Evolutionary conservation across 2,888 invertebrate species (phyloP), one percentile per base, ranked within the genome.

Genomic region (Leptura quadrifasciata): DNA sequence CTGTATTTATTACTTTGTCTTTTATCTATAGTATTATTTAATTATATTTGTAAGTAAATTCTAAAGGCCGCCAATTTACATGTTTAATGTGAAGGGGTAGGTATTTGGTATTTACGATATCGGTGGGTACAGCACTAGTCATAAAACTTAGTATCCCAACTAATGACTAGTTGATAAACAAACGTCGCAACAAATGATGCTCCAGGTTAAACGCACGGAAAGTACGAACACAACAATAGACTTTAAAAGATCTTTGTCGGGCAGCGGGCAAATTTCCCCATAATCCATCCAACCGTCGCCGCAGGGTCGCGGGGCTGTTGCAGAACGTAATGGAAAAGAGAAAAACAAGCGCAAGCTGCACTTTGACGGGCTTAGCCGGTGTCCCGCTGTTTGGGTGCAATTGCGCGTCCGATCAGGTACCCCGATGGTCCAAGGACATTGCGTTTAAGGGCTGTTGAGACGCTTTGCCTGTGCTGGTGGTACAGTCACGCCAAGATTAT

Each of bases 401-500:
- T 77, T 75, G 77, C 77, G 72, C 77, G 69, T 31, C 72, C 70
- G 64, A 72, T 75, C 75, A 75, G 75, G 77, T 75, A 77, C 75
- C 75, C 69, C 70, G 68, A 68, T 72, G 75, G 76, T 55, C 73
- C 76, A 72, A 67, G 75, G 58, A 68, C 73, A 57, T 18, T 31
- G 57, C 63, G 39, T 55, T 15, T 52, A 68, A 76, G 76, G 76
- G 76, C 71, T 58, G 71, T 71, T 67, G 74, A 74, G 74, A 67
- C 72, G 74, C 73, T 70, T 58, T 54, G 57, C 65, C 54, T 76
- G 39, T 74, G 75, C 77, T 72, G 68, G 58, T 47, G 58, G 81
- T 82, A 82, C 83, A 80, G 84, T 80, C 79, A 70, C 79, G 76
- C 74, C 80, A 83, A 81, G 80, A 82, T 78, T 79, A 61, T 69